Percentiles rank a stretch among this genome's conserved stretches.
These are phyloP conservation scores for Sycobia sp. DNA, from an alignment of 1,140 invertebrate genomes.

Conservation along the genomic window DNA sequence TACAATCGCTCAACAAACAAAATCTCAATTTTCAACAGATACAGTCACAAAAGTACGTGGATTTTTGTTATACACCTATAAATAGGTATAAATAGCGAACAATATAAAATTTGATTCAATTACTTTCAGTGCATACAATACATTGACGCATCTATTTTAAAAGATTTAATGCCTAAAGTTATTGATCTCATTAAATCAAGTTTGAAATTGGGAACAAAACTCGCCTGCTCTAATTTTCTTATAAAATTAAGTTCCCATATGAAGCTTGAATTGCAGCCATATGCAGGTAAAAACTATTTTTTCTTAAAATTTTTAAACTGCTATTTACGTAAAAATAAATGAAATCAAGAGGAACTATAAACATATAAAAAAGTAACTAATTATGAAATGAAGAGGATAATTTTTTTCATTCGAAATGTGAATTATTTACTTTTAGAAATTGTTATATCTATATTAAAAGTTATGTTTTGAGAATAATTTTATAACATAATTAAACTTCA, in stretches of 20 bases:
- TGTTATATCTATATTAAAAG: background rate
- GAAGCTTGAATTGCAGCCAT: conserved; percentile 67
- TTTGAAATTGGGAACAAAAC: conserved; percentile 82
- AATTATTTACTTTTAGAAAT: too few species aligned
- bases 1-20: conserved; percentile 76
- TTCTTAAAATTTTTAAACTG: too few species aligned
- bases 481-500: too few species aligned
- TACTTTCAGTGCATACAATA: conserved; percentile 79
- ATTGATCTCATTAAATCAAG: conserved; percentile 82
- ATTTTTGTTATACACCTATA: conserved; percentile 10
- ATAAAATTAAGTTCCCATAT: conserved; percentile 69
- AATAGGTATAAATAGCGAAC: background rate
- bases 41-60: conserved; percentile 77
- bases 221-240: conserved; percentile 84
- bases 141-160: conserved; percentile 75
- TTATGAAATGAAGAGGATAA: too few species aligned
- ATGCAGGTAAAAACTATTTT: conserved; percentile 61
- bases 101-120: conserved; percentile 26
- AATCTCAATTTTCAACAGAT: conserved; percentile 85
- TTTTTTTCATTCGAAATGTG: too few species aligned
- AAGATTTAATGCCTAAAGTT: conserved; percentile 79
- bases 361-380: too few species aligned
- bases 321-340: too few species aligned
- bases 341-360: background rate
- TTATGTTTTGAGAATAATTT: too few species aligned